Evolutionary conservation across 2,113 vertebrate species (phyloP).

Genomic region (Ceratotherium simum): DNA sequence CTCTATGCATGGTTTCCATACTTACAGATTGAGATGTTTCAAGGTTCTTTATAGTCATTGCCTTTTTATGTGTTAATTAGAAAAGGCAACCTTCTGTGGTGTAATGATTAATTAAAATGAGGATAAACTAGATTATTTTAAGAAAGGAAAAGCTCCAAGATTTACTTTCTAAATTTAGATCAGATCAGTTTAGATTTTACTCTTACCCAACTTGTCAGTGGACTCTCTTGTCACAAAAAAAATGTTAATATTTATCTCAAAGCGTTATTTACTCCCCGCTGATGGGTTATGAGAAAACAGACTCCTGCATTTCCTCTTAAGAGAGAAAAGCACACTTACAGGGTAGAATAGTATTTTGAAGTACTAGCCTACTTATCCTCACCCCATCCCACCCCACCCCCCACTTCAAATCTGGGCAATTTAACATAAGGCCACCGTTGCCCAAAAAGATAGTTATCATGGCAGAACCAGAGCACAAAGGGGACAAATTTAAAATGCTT

Average conservation of each 20-base stretch:
- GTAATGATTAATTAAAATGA: conserved; percentile 41
- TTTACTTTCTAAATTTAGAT: conserved; percentile 58
- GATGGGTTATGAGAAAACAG: conserved; percentile 20
- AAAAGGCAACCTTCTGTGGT: conserved; percentile 27
- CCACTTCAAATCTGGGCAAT: not conserved
- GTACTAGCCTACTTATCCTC: not conserved
- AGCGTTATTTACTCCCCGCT: conserved; percentile 19
- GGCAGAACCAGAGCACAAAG: not conserved
- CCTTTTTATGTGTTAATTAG: conserved; percentile 55
- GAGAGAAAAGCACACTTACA: not conserved
- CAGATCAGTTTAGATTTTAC: conserved; percentile 10
- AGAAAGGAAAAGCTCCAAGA: conserved; percentile 39
- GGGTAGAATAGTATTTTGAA: not conserved
- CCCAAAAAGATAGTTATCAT: not conserved
- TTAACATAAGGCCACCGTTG: not conserved
- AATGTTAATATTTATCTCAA: conserved; percentile 46
- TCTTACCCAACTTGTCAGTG: conserved; percentile 10
- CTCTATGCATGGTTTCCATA: not conserved
- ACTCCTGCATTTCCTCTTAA: not conserved
- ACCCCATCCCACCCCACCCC: not conserved
- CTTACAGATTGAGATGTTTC: conserved; percentile 10
- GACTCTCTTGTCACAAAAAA: conserved; percentile 38
- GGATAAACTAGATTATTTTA: conserved; percentile 17
- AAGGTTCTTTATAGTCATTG: not conserved
- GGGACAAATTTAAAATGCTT: not conserved